Evolutionary conservation across 2,888 invertebrate species (phyloP).

Genomic region (Noctua janthina): DNA sequence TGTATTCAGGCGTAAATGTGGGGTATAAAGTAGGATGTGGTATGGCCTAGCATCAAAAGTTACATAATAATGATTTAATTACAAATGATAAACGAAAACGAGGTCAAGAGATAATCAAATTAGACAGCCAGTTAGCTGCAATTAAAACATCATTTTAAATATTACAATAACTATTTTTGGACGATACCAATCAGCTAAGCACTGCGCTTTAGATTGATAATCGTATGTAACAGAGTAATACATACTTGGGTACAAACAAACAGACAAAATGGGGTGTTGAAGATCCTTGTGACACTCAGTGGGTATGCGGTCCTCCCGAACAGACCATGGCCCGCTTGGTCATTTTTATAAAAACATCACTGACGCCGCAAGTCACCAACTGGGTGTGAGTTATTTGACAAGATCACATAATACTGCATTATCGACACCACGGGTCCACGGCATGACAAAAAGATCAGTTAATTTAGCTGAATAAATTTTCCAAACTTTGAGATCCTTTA

Average conservation of each 20-base stretch:
- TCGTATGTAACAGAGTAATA: not conserved
- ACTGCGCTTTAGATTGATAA: not conserved
- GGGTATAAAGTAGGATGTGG: not conserved
- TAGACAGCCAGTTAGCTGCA: slow-evolving; percentile 17
- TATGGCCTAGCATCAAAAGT: not conserved
- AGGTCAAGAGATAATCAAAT: slow-evolving; percentile 40
- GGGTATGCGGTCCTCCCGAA: not conserved
- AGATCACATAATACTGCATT: not conserved
- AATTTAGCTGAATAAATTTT: not conserved
- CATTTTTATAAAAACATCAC: not conserved
- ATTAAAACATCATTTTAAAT: slow-evolving; percentile 38
- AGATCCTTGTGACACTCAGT: not conserved
- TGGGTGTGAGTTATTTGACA: not conserved
- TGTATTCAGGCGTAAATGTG: not conserved
- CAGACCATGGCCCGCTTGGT: not conserved
- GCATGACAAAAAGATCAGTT: not conserved
- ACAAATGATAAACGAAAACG: slow-evolving; percentile 9
- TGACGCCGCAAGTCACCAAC: not conserved
- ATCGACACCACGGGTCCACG: not conserved
- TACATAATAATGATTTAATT: slow-evolving; percentile 32
- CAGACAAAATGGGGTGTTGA: not conserved
- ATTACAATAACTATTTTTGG: not conserved
- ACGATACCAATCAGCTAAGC: not conserved
- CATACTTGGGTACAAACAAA: not conserved
- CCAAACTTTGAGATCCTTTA: no score